These are phyloP conservation scores for Homarus gammarus DNA, from an alignment of 2,888 invertebrate species.

Conservation along the genomic window DNA sequence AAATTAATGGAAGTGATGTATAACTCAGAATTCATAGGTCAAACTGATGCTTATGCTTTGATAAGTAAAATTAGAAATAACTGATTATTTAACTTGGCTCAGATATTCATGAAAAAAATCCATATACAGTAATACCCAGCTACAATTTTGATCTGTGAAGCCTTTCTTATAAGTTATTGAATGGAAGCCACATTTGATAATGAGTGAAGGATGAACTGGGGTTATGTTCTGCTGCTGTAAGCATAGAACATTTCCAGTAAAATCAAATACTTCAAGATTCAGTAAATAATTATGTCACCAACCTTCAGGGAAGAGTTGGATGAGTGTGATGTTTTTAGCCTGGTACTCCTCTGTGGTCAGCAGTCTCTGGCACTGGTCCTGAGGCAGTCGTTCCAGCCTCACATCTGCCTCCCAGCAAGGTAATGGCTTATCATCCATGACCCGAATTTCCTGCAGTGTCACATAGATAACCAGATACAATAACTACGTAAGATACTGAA, in stretches of 20 bases:
- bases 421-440: constrained; percentile 5
- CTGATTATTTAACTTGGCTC: too few species aligned
- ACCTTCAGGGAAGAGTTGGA: constrained; percentile 74
- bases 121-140: too few species aligned
- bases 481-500: too few species aligned
- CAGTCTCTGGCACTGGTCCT: constrained; percentile 67
- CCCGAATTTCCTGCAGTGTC: background rate
- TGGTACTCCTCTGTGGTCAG: constrained; percentile 54
- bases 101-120: too few species aligned
- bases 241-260: background rate
- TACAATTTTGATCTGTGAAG: too few species aligned
- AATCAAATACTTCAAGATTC: background rate
- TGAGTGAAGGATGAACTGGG: too few species aligned
- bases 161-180: too few species aligned
- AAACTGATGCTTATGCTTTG: too few species aligned
- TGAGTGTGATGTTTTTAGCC: constrained; percentile 45
- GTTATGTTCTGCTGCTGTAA: background rate
- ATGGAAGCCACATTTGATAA: too few species aligned
- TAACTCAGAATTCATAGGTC: too few species aligned
- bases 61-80: too few species aligned
- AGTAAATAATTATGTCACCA: background rate
- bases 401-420: constrained; percentile 74
- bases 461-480: background rate
- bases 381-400: constrained; percentile 46
- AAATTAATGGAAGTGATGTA: too few species aligned